A percentile compares a stretch with the other conserved stretches of the same genome.
Evolutionary conservation across 2,888 invertebrate species (phyloP).

Genomic region (Margaritifera margaritifera): DNA sequence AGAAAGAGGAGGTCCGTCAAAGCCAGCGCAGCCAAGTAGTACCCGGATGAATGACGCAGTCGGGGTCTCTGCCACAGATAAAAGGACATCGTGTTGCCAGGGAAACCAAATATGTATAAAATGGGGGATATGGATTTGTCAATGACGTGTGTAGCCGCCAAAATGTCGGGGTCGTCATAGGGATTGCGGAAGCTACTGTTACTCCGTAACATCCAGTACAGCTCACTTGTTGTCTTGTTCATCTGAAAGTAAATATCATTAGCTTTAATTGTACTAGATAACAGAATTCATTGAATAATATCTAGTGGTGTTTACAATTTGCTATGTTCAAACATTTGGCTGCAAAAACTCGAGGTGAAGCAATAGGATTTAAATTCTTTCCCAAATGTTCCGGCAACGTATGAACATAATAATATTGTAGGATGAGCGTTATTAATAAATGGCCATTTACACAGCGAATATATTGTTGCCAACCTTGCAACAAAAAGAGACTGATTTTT

Average conservation of each 20-base stretch:
- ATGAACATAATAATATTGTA: too few relatives aligned
- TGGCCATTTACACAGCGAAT: too few relatives aligned
- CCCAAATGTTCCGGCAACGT: too few relatives aligned
- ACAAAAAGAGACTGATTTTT: too few relatives aligned
- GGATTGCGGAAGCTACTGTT: slow-evolving; percentile 12
- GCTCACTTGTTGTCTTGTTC: slow-evolving; percentile 17
- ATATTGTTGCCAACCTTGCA: too few relatives aligned
- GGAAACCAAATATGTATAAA: slow-evolving; percentile 70
- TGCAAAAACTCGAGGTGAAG: too few relatives aligned
- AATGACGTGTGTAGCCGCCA: slow-evolving; percentile 13
- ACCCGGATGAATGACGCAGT: slow-evolving; percentile 72
- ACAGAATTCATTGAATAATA: too few relatives aligned
- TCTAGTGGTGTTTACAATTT: too few relatives aligned
- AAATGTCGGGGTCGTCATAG: slow-evolving; percentile 18
- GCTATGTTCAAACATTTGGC: too few relatives aligned
- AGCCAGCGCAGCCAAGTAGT: slow-evolving; percentile 70
- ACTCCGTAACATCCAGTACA: slow-evolving; percentile 28
- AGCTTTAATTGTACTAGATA: too few relatives aligned
- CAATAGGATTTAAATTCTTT: too few relatives aligned
- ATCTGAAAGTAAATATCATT: slow-evolving; percentile 17
- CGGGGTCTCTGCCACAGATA: slow-evolving; percentile 69
- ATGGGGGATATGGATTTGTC: slow-evolving; percentile 46
- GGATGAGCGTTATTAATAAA: too few relatives aligned
- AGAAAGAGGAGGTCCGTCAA: slow-evolving; percentile 69
- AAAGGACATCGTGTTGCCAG: slow-evolving; percentile 69